Conservation (phyloP, 2,888 invertebrate genomes). For the Andrena camellia region DNA sequence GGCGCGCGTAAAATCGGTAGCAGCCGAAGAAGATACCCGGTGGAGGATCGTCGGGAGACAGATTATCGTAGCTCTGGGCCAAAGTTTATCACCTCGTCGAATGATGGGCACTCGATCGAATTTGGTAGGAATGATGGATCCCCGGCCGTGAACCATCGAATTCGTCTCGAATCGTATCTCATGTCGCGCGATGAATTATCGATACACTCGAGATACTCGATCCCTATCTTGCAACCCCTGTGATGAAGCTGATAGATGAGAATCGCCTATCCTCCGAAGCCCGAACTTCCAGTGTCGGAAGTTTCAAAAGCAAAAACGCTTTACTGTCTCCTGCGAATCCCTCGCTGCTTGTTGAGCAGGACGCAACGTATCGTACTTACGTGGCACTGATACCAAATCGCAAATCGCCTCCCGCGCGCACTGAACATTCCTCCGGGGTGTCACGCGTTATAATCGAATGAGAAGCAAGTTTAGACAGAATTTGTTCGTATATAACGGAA, state of each 20-base stretch:
- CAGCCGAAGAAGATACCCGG: too few species aligned
- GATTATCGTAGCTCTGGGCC: constrained; percentile 22
- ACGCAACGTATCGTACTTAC: constrained; percentile 14
- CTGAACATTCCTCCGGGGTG: constrained; percentile 51
- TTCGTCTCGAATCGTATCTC: constrained; percentile 64
- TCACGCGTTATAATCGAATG: constrained; percentile 54
- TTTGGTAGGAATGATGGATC: constrained; percentile 68
- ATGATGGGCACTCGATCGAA: constrained; percentile 61
- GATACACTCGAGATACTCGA: constrained; percentile 64
- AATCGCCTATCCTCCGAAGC: constrained; percentile 24
- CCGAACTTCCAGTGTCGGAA: background rate
- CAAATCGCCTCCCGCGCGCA: constrained; percentile 40
- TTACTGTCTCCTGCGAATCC: constrained; percentile 29
- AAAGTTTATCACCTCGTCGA: constrained; percentile 58
- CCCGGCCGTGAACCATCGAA: constrained; percentile 56
- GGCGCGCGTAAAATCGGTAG: too few species aligned
- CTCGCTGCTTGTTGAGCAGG: constrained; percentile 38
- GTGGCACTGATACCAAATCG: constrained; percentile 45
- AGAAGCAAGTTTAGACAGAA: constrained; percentile 43
- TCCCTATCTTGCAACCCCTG: constrained; percentile 37
- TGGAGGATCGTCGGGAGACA: constrained; percentile 23
- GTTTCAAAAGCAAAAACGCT: constrained; percentile 3
- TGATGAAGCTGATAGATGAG: constrained; percentile 59
- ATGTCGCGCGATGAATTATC: constrained; percentile 66
- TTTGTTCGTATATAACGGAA: constrained; percentile 45